Base-by-base conservation (phyloP, 2,797 vertebrate genomes). In the Chelidonichthys spinosus region DNA sequence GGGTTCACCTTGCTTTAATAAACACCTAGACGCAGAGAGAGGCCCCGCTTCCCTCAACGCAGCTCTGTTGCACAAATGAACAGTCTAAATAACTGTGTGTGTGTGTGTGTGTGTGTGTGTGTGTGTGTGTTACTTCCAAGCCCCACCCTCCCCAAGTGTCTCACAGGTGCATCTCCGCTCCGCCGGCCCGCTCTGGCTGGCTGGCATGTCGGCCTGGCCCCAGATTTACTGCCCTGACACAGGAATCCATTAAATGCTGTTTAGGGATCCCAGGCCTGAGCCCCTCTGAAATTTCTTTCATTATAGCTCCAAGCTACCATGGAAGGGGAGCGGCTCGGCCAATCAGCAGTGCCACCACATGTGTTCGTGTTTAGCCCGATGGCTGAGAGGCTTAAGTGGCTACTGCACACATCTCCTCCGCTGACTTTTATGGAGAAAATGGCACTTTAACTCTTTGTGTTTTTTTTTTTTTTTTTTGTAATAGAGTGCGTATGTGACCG, bases 161-260 rank as follows among this genome's bases (percentile, higher is more conserved):
- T 94, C 90, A 88, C 95, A 95, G 94, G 94, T 95, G 95, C 91
- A 91, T 81, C 5, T 92, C 88, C 72, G 18, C 78, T 87, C 74
- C 15, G 81, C 69, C 47, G 72, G 81, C 78, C 82, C 67, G 72
- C 78, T 64, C 15, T 53, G 61, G 72, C 75, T 87, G 90, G 83
- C 85, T 89, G 72, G 88, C 85, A 75, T 52, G 81, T 85, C 84
- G 81, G 84, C 25, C 90, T 66, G 87, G 92, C 72, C 92, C 90
- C 86, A 87, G 91, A 92, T 93, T 94, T 96, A 96, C 90, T 63
- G 81, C 89, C 93, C 90, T 94, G 93, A 94, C 95, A 95, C 95
- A 95, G 92, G 93, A 95, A 96, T 94, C 95, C 94, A 96, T 96
- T 96, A 96, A 95, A 95, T 87, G 90, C 92, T 95, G 94, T 94